Percentiles rank a stretch among this genome's conserved stretches.
Conservation (phyloP, 2,888 invertebrate genomes). For the Cheilosia variabilis region DNA sequence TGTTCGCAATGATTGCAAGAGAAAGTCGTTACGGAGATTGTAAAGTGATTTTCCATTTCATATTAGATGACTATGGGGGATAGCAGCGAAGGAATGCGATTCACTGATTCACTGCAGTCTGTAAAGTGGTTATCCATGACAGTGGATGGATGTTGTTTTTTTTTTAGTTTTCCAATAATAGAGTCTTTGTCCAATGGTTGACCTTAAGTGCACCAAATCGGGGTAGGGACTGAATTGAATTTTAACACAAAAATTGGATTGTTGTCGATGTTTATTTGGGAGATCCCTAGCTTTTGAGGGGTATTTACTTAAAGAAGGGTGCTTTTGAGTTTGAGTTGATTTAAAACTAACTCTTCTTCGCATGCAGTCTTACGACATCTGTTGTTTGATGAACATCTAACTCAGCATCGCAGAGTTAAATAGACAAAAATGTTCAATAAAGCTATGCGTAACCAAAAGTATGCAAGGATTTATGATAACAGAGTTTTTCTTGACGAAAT, state of each 20-base stretch:
- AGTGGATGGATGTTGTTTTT: slow-evolving; percentile 26
- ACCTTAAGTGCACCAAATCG: neutral
- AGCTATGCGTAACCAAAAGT: too few relatives aligned
- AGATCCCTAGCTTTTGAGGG: neutral
- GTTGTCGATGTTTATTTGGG: too few relatives aligned
- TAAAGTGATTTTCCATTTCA: slow-evolving; percentile 58
- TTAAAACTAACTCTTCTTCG: too few relatives aligned
- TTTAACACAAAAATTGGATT: neutral
- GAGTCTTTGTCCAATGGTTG: neutral
- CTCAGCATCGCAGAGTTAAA: too few relatives aligned
- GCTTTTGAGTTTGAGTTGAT: too few relatives aligned
- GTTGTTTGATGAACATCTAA: too few relatives aligned
- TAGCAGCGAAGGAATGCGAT: slow-evolving; percentile 31
- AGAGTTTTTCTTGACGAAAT: too few relatives aligned
- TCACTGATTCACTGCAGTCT: slow-evolving; percentile 12
- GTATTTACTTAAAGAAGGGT: neutral
- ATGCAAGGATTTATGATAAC: too few relatives aligned
- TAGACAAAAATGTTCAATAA: too few relatives aligned
- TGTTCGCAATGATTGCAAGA: slow-evolving; percentile 13
- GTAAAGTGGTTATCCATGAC: slow-evolving; percentile 12
- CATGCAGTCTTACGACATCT: too few relatives aligned
- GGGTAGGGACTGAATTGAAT: neutral
- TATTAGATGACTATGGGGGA: slow-evolving; percentile 14
- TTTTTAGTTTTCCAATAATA: neutral
- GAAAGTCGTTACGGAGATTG: slow-evolving; percentile 47